These are phyloP conservation scores for Apolygus lucorum DNA, from an alignment of 1,140 invertebrate species.

Conservation along the genomic window DNA sequence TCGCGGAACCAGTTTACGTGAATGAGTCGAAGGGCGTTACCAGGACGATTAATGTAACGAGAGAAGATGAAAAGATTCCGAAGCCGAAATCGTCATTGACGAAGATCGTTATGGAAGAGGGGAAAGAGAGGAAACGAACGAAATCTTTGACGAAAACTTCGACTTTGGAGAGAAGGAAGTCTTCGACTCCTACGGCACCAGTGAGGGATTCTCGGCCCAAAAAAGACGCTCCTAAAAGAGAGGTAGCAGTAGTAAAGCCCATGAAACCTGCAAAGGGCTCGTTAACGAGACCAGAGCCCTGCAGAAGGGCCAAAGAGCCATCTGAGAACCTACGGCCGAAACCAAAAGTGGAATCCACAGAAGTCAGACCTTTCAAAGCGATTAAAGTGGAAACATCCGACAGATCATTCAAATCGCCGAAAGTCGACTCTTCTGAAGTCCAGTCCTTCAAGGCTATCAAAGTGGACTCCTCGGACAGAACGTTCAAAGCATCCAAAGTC, in stretches of 20 bases:
- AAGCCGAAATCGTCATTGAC: conserved; percentile 12
- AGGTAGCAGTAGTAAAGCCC: neutral
- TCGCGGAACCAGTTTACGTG: neutral
- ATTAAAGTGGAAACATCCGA: neutral
- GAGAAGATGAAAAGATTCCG: conserved; percentile 1
- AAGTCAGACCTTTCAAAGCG: neutral
- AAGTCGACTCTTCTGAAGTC: no score
- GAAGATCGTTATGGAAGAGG: neutral
- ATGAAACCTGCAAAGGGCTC: neutral
- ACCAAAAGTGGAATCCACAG: conserved; percentile 11
- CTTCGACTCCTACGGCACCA: no score
- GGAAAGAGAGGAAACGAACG: neutral
- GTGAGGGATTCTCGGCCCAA: no score
- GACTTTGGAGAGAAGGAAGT: neutral
- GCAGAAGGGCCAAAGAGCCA: neutral
- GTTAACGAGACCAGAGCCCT: neutral
- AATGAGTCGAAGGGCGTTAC: neutral
- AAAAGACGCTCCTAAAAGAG: neutral
- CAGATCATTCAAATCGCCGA: no score
- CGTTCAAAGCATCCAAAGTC: neutral
- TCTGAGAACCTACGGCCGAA: neutral
- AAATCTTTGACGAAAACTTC: neutral
- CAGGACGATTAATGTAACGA: neutral
- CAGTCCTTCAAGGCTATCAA: neutral
- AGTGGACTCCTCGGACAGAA: neutral